Evolutionary conservation across 2,113 vertebrate species (phyloP).

Genomic region (Macaca mulatta): DNA sequence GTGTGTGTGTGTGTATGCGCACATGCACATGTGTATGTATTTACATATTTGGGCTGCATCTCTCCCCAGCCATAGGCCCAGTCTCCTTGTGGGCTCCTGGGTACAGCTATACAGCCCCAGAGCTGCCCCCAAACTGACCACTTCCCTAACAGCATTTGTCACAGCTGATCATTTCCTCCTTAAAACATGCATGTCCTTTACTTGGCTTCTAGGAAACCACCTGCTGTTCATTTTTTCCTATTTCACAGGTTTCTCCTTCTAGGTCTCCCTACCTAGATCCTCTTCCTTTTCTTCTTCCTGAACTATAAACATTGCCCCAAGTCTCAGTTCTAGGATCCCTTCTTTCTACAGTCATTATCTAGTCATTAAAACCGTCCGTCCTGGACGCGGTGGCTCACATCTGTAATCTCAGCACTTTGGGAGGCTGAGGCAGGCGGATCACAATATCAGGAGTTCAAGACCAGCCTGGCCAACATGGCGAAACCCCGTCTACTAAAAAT

Average conservation of each 20-base stretch:
- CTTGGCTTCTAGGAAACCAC: constrained; percentile 20
- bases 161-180: not conserved
- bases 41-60: not conserved
- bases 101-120: not conserved
- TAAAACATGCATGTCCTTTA: not conserved
- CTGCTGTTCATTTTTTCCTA: not conserved
- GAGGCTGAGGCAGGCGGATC: no score
- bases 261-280: not conserved
- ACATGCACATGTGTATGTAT: not conserved
- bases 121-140: not conserved
- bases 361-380: not conserved
- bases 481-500: no score
- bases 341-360: not conserved
- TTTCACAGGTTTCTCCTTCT: not conserved
- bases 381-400: no score
- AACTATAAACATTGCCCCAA: not conserved
- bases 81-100: not conserved
- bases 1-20: not conserved
- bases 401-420: no score
- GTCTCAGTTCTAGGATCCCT: not conserved
- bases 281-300: not conserved
- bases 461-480: no score
- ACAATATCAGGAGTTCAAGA: no score
- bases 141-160: not conserved
- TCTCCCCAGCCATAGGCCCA: not conserved